A percentile compares a stretch with the other conserved stretches of the same genome.
These are phyloP conservation scores for Abrostola triplasia DNA, from an alignment of 2,888 invertebrate species.

Conservation along the genomic window DNA sequence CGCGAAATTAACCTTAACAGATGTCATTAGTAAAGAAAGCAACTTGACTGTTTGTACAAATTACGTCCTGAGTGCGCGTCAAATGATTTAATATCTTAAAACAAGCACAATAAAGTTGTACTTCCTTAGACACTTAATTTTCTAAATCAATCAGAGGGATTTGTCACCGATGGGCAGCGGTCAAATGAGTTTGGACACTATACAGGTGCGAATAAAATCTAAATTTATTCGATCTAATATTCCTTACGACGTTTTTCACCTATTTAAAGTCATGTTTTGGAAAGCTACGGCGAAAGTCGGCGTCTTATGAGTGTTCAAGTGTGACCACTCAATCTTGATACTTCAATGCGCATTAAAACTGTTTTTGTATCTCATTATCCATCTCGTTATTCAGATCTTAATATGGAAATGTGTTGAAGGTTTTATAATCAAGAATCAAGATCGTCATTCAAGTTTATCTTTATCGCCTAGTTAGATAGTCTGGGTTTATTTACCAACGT, in stretches of 20 bases:
- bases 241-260: conserved; percentile 65
- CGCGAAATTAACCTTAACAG: conserved; percentile 65
- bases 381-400: conserved; percentile 52
- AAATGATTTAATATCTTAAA: conserved; percentile 38
- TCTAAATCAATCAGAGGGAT: conserved; percentile 58
- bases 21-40: conserved; percentile 77
- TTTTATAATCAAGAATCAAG: conserved; percentile 15
- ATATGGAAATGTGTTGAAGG: conserved; percentile 55
- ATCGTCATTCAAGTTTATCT: too few relatives aligned
- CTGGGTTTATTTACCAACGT: too few relatives aligned
- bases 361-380: conserved; percentile 54
- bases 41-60: conserved; percentile 59
- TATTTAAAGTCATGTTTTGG: conserved; percentile 75
- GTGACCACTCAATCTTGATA: conserved; percentile 75
- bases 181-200: conserved; percentile 61
- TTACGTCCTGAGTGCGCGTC: conserved; percentile 47
- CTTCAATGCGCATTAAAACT: conserved; percentile 60
- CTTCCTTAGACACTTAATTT: conserved; percentile 53
- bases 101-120: conserved; percentile 26
- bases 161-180: conserved; percentile 51
- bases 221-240: conserved; percentile 35
- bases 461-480: too few relatives aligned
- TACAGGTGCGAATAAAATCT: conserved; percentile 27
- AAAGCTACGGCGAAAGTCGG: conserved; percentile 86
- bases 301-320: conserved; percentile 69